A percentile compares a stretch with the other conserved stretches of the same genome.
These are phyloP conservation scores for Halocynthia roretzi DNA, from an alignment of 23 tunicate genomes.

Conservation along the genomic window DNA sequence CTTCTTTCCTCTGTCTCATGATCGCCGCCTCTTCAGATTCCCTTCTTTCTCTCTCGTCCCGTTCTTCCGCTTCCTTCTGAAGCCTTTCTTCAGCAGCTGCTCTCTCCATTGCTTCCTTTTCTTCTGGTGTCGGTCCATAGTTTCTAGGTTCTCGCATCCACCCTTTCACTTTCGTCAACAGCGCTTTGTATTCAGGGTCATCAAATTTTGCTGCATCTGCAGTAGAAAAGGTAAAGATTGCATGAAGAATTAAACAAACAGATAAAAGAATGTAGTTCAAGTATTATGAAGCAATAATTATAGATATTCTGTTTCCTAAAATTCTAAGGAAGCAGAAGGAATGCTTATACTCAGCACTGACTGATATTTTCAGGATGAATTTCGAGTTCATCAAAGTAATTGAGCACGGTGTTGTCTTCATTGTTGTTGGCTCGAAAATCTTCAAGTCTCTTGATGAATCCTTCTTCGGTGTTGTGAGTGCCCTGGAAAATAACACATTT, in stretches of 20 bases:
- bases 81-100: constrained; percentile 73
- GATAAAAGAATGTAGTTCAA: too few relatives aligned
- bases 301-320: not conserved
- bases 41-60: constrained; percentile 49
- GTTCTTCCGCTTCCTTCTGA: constrained; percentile 62
- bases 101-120: constrained; percentile 85
- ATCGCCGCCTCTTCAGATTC: constrained; percentile 71
- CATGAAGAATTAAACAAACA: not conserved
- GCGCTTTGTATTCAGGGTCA: constrained; percentile 58
- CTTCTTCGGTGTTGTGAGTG: constrained; percentile 97
- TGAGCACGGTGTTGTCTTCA: constrained; percentile 93
- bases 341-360: constrained; percentile 4
- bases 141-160: constrained; percentile 79
- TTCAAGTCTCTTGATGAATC: constrained; percentile 73
- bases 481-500: constrained; percentile 34
- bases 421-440: constrained; percentile 56
- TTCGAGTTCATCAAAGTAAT: constrained; percentile 93
- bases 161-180: constrained; percentile 42
- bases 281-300: not conserved
- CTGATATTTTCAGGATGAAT: constrained; percentile 91
- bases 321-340: not conserved
- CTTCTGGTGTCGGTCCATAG: constrained; percentile 98
- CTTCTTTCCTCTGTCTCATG: constrained; percentile 71
- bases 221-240: not conserved
- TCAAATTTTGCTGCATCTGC: constrained; percentile 69